Base-by-base conservation (phyloP, 1,140 invertebrate species). In the Zophobas morio region DNA sequence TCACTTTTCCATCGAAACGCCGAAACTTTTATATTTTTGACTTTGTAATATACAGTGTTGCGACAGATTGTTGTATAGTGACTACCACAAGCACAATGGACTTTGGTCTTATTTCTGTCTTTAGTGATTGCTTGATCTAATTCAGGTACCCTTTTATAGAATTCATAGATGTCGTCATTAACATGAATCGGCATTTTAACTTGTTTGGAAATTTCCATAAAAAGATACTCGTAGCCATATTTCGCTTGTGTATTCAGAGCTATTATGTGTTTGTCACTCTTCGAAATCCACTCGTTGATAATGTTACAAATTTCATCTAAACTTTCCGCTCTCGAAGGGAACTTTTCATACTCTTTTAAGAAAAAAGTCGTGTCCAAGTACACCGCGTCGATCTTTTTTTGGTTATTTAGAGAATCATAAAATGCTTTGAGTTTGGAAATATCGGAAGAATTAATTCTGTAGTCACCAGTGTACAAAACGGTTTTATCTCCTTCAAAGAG, bases 361-460 rank as follows among this genome's bases (percentile, higher is more conserved):
- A 92, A 88, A 82, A 94, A 94, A 0, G 93, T 94, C 8, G 93
- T 92, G 82, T 94, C 93, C 3, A 94, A 86, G 83, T 94, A 94
- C 46, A 94, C 82, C 54, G 88, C 88, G 77, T 91, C 87, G 39
- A 94, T 88, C 20, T 80, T 82, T 81, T 90, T 91, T 0, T 89
- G 86, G 5, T 79, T 77, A 35, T 86, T 85, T 63, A 86, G 80
- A 1, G 20, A 70, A 75, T 87, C 81, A 82, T 92, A 89, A 1
- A 94, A 86, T 1, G 87, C 81, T 56, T 86, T 87, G 73, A 91
- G 87, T 78, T 89, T 90, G n/a, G 84, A 70, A 5, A 92, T 84
- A 79, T 92, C 90, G 1, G 82, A 82, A 0, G 84, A 70, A 74
- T 88, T 86, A 3, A 93, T 88, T 81, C 93, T 87, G 84, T 93